Percentiles rank a stretch among this genome's conserved stretches.
These are phyloP conservation scores for Solenopsis invicta DNA, from an alignment of 1,140 invertebrate species.

Conservation along the genomic window DNA sequence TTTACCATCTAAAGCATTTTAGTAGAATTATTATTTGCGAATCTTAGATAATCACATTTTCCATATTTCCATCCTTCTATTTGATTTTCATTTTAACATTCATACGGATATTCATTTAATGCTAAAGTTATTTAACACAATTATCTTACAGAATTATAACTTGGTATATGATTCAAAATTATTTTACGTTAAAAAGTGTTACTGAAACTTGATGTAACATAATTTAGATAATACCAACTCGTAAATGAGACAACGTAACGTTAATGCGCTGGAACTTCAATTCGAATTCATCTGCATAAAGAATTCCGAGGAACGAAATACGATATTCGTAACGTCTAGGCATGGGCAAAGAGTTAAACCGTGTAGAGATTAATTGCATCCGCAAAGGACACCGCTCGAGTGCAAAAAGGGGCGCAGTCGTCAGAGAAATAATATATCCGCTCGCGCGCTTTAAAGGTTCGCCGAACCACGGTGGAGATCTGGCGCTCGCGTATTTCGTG, in stretches of 20 bases:
- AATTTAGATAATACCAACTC: conserved; percentile 1
- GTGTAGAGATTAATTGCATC: conserved; percentile 41
- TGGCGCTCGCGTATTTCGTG: conserved; percentile 12
- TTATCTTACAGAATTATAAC: not conserved
- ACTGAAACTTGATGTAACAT: not conserved
- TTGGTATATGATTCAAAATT: not conserved
- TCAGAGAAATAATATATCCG: conserved; percentile 70
- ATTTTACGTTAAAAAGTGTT: not conserved
- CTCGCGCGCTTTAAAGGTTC: conserved; percentile 58
- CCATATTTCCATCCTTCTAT: not conserved
- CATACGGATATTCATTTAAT: not conserved
- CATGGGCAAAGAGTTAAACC: conserved; percentile 31
- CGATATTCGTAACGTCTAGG: conserved; percentile 32
- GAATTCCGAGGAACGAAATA: conserved; percentile 5
- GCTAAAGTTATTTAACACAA: not conserved
- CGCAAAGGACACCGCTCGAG: conserved; percentile 31
- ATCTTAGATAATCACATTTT: not conserved
- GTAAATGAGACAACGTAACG: not conserved
- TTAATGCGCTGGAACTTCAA: conserved; percentile 4
- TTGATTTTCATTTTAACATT: not conserved
- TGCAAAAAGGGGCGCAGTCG: conserved; percentile 33
- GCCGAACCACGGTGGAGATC: conserved; percentile 55
- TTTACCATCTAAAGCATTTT: not conserved
- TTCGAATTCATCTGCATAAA: not conserved
- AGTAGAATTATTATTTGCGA: conserved; percentile 2